Base-by-base conservation (phyloP, 1,140 invertebrate species). In the Calycopis cecrops region DNA sequence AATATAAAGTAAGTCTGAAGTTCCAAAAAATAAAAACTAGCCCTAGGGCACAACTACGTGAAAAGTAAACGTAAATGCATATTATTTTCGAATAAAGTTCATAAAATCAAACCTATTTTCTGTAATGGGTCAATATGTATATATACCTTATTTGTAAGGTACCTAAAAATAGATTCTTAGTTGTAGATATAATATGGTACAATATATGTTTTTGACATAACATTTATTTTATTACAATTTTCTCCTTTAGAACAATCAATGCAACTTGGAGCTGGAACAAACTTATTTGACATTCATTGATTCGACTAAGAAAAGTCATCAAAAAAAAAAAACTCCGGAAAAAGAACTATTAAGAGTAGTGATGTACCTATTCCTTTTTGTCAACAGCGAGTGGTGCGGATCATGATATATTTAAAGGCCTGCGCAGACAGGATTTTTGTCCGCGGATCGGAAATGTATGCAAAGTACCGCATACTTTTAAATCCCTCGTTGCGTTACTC, bases 171-270 rank as follows among this genome's bases (percentile, higher is more conserved):
- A 56, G 48, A 40, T 55, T 55, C 60, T 54, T 57, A 63, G 56
- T 53, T 59, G 55, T 58, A 65, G 57, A 57, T 62, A 58, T 65
- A 65, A 62, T 56, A 63, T 63, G 65, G 65, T 75, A 71, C 67
- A 71, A 73, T 73, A 75, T 70, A 71, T 73, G 67, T 73, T 74
- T 42, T 59, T 75, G 68, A 63, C 70, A 65, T 62, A 62, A 54
- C 35, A 52, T 11, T 16, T 44, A 18, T 55, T 52, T 1, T 53
- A 56, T 64, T 65, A 55, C 71, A 69, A 35, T 55, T 33, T 28
- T 12, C 8, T 12, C 34, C 7, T 17, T 16, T 14, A 16, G 12
- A 16, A 1, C 9, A 47, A n/a, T 35, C 34, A 6, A 4, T 6
- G 34, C 34, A 35, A 35, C 34, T 6, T 6, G 34, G 9, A 35